A percentile compares a stretch with the other conserved stretches of the same genome.
These are phyloP conservation scores for Acanthosoma haemorrhoidale DNA, from an alignment of 2,888 invertebrate genomes.

Conservation along the genomic window DNA sequence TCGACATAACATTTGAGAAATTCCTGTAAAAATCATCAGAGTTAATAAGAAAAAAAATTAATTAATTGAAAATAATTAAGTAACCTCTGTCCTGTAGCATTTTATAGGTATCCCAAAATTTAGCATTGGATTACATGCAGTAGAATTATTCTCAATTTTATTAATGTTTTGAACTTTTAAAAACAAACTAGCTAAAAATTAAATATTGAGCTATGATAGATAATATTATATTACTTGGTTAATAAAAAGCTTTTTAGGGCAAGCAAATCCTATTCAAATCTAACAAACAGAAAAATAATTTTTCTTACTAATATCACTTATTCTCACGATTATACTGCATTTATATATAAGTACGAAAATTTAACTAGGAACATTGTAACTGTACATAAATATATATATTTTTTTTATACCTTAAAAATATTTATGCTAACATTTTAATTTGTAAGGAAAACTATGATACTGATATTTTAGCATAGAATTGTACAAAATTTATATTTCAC, in stretches of 20 bases:
- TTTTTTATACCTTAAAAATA: not conserved
- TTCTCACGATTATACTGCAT: too few relatives aligned
- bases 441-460: not conserved
- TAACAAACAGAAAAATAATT: too few relatives aligned
- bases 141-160: not conserved
- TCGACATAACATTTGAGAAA: not conserved
- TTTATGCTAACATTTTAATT: not conserved
- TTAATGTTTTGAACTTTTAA: too few relatives aligned
- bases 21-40: not conserved
- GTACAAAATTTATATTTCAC: not conserved
- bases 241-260: too few relatives aligned
- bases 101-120: not conserved
- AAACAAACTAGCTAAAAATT: too few relatives aligned
- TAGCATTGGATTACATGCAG: not conserved
- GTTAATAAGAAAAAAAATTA: not conserved
- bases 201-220: too few relatives aligned
- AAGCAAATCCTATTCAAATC: too few relatives aligned
- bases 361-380: not conserved
- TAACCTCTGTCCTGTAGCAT: conserved; percentile 3
- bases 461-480: not conserved
- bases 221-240: too few relatives aligned
- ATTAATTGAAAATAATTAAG: not conserved
- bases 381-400: not conserved
- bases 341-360: too few relatives aligned
- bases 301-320: too few relatives aligned